Base-by-base conservation (phyloP, 2,888 invertebrate genomes). In the Drosophila tripunctata region DNA sequence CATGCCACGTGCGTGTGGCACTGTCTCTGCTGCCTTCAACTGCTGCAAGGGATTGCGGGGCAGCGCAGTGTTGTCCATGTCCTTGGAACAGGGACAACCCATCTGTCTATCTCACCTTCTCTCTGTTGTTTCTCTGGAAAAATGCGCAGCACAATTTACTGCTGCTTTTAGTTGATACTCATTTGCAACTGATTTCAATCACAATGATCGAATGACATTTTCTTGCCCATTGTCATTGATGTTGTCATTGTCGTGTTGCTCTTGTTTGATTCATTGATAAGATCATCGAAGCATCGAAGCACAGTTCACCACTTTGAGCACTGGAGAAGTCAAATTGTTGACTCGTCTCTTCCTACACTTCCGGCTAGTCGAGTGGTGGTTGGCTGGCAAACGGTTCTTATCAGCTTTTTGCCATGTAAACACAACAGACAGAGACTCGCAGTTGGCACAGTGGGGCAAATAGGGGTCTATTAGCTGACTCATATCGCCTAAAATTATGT, bases 71-170 rank as follows among this genome's bases (percentile, higher is more conserved):
- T 10, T 67, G 33, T 75, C 78, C 24, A 61, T 21, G 5, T 63
- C 55, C 62, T 87, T 90, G 3, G 92, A 91, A 64, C 88, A 88
- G 38, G 86, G 82, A 50, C 87, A 87, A 27, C 91, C 91, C 91
- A 91, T 91, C n/a, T 5, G n/a, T n/a, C 40, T 17, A 19, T 7
- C 5, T 19, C 1, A 21, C 8, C 2, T 4, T 12, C 2, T 3
- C 17, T 40, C 5, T 19, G 6, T 14, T 21, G 8, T 27, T 27
- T 27, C 24, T 8, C 27, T 27, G 2, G 10, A 21, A 4, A 31
- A 17, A 15, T 21, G 22, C 7, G 40, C 50, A 2, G 30, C 10
- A 35, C 33, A 7, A 7, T 7, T 5, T 4, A 21, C 36, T 40
- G 30, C 27, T 50, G 44, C 30, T 38, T 38, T 36, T 41, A 31